Evolutionary conservation across 2,113 vertebrate genomes (phyloP).

Genomic region (Mus spicilegus): DNA sequence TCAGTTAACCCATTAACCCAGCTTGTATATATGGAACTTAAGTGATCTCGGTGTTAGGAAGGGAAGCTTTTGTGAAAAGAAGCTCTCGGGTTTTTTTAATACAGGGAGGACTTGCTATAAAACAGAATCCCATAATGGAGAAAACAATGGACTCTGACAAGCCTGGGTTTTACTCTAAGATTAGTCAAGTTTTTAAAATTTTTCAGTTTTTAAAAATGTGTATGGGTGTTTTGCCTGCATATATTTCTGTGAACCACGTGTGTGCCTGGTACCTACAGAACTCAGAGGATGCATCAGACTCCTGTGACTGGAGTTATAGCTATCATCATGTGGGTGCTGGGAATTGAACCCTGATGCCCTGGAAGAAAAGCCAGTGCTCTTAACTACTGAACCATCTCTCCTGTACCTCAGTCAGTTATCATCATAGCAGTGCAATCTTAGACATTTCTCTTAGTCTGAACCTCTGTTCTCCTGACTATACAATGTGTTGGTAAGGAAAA

Average conservation of each 20-base stretch:
- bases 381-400: background rate
- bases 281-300: no score
- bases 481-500: background rate
- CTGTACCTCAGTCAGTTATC: background rate
- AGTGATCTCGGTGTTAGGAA: background rate
- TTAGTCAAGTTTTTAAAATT: background rate
- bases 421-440: background rate
- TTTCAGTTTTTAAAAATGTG: background rate
- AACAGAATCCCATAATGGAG: background rate
- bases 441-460: slow-evolving; percentile 2
- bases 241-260: background rate
- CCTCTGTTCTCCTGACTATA: slow-evolving; percentile 10
- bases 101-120: slow-evolving; percentile 15
- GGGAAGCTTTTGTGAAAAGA: slow-evolving; percentile 23
- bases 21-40: background rate
- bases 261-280: background rate
- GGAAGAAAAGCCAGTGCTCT: background rate
- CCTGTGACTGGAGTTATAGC: background rate
- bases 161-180: background rate
- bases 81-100: background rate
- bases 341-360: background rate
- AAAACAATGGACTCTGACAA: background rate
- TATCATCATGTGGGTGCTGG: background rate
- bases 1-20: slow-evolving; percentile 9
- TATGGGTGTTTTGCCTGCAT: background rate